Percentiles rank a stretch among this genome's conserved stretches.
These are phyloP conservation scores for Passerculus sandwichensis DNA, from an alignment of 2,797 vertebrate genomes.

Conservation along the genomic window DNA sequence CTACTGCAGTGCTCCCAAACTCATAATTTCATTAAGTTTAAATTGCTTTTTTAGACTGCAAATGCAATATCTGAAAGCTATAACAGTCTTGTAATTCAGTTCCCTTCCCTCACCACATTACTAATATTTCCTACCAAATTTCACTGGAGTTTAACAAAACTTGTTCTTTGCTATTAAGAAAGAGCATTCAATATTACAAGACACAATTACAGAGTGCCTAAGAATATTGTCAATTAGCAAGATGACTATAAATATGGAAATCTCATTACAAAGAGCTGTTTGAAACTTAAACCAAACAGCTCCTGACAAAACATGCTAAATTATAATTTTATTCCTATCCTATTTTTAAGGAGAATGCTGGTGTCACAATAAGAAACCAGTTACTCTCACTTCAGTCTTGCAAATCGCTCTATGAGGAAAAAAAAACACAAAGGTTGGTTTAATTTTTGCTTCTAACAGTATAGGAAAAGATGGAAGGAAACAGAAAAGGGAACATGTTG, in stretches of 20 bases:
- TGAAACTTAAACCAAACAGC: slow-evolving; percentile 28
- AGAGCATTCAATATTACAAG: neutral
- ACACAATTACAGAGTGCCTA: slow-evolving; percentile 24
- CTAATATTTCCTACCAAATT: neutral
- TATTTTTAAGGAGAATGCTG: slow-evolving; percentile 42
- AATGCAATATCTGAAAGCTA: neutral
- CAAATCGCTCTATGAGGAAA: neutral
- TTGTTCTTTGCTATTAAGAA: neutral
- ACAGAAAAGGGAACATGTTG: slow-evolving; percentile 1
- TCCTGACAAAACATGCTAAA: slow-evolving; percentile 43
- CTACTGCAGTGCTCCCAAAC: neutral
- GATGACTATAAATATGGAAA: slow-evolving; percentile 51
- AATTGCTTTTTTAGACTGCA: neutral
- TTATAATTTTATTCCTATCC: slow-evolving; percentile 23
- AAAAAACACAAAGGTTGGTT: neutral
- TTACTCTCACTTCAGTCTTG: slow-evolving; percentile 9
- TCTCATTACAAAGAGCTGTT: slow-evolving; percentile 58
- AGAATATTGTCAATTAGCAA: neutral
- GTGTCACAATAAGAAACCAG: slow-evolving; percentile 7
- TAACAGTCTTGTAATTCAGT: neutral
- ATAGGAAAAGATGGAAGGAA: neutral
- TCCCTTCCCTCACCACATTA: neutral
- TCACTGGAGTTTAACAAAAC: neutral
- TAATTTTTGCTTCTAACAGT: neutral
- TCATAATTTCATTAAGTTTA: neutral